These are phyloP conservation scores for Mugil cephalus DNA, from an alignment of 2,113 vertebrate genomes.

Conservation along the genomic window DNA sequence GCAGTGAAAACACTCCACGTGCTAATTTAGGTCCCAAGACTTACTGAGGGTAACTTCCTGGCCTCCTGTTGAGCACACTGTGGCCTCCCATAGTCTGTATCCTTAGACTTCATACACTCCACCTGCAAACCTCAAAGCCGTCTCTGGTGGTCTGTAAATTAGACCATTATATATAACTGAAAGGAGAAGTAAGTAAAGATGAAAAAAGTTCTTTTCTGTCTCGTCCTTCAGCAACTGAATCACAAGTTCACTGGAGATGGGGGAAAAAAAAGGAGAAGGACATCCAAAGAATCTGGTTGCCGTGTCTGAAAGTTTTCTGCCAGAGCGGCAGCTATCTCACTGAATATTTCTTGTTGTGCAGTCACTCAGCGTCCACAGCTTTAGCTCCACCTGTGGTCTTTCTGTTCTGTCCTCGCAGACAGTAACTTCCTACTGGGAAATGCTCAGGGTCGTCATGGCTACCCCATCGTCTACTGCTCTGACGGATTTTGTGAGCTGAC, in stretches of 20 bases:
- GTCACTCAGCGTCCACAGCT: not conserved
- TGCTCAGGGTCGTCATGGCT: constrained; percentile 90
- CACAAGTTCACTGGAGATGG: not conserved
- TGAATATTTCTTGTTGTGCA: not conserved
- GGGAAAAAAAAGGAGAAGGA: not conserved
- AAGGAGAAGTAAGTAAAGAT: not conserved
- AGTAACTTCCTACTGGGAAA: constrained; percentile 98
- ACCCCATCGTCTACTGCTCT: constrained; percentile 96
- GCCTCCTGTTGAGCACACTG: constrained; percentile 31
- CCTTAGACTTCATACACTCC: constrained; percentile 31
- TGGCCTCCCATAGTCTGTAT: constrained; percentile 14
- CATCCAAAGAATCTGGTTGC: not conserved
- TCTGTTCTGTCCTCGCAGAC: constrained; percentile 81
- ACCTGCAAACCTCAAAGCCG: constrained; percentile 53
- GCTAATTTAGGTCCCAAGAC: constrained; percentile 17
- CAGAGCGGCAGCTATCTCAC: not conserved
- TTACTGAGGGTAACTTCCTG: not conserved
- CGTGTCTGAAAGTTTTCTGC: not conserved
- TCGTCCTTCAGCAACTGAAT: constrained; percentile 8
- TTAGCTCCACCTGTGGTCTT: not conserved
- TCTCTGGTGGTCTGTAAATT: constrained; percentile 25
- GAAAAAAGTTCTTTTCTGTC: constrained; percentile 12
- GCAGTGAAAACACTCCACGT: not conserved
- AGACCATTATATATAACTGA: constrained; percentile 4
- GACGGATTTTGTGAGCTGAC: constrained; percentile 98